phyloP scores from a whole-genome alignment of 2,888 invertebrate species.

The Harpagoxenus sublaevis region DNA sequence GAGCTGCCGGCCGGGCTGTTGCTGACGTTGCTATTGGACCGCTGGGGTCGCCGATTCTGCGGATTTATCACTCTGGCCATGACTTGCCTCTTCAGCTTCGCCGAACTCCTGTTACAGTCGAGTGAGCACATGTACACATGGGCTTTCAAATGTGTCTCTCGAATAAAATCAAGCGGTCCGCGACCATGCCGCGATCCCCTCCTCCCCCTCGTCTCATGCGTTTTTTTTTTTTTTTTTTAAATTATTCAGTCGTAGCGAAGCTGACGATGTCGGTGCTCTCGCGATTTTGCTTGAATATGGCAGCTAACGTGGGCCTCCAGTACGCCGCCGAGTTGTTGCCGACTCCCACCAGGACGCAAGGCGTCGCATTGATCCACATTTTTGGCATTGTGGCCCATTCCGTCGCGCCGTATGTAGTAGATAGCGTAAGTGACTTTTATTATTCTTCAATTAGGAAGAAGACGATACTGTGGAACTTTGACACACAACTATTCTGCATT shows the following conservation, averaged over 20 bases:
- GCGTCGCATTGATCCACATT: conserved; percentile 94
- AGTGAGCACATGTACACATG: conserved; percentile 69
- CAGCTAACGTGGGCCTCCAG: conserved; percentile 96
- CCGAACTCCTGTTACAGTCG: conserved; percentile 79
- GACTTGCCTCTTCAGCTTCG: conserved; percentile 92
- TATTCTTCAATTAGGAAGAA: background rate
- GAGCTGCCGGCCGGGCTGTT: conserved; percentile 94
- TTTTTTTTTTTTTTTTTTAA: background rate
- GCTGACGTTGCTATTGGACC: conserved; percentile 91
- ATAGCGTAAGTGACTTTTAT: conserved; percentile 88
- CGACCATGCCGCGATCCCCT: background rate
- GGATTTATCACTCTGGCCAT: conserved; percentile 93
- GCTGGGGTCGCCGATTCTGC: conserved; percentile 94
- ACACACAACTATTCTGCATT: background rate
- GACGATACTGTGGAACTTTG: background rate
- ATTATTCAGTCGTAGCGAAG: conserved; percentile 89
- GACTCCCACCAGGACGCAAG: conserved; percentile 95
- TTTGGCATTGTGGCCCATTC: conserved; percentile 96
- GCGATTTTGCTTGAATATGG: conserved; percentile 95
- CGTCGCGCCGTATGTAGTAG: conserved; percentile 94
- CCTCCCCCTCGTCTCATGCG: background rate
- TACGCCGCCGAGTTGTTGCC: conserved; percentile 96
- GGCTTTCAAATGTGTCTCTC: background rate
- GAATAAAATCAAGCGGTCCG: conserved; percentile 20
- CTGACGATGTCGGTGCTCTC: conserved; percentile 93